Conservation (phyloP, 2,888 invertebrate genomes). For the Aphidius colemani region DNA sequence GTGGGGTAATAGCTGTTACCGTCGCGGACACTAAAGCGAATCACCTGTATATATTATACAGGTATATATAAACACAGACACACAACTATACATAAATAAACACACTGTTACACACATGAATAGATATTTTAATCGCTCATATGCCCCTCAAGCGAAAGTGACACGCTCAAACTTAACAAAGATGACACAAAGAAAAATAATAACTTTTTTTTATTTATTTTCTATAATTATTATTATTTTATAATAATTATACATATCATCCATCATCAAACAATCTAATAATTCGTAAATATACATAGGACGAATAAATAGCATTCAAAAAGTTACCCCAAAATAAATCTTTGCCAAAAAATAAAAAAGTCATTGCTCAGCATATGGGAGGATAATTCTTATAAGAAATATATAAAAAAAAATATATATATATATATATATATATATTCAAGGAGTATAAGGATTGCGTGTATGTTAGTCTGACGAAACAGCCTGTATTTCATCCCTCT, state of each 20-base stretch:
- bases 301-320: no score
- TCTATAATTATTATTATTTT: neutral
- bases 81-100: neutral
- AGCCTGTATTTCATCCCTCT: conserved; percentile 22
- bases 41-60: conserved; percentile 2
- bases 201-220: conserved; percentile 10
- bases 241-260: neutral
- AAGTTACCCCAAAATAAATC: no score
- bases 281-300: no score
- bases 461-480: conserved; percentile 24
- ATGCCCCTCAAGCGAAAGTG: conserved; percentile 26
- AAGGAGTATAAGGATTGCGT: conserved; percentile 14
- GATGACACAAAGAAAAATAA: conserved; percentile 3
- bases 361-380: neutral
- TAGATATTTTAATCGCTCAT: conserved; percentile 30
- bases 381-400: conserved; percentile 12
- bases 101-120: neutral
- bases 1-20: conserved; percentile 36
- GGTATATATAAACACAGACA: neutral
- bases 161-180: conserved; percentile 19
- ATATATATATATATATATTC: conserved; percentile 3
- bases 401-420: conserved; percentile 5
- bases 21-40: conserved; percentile 27
- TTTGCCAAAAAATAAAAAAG: no score
- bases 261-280: no score